Conservation (phyloP, 2,888 invertebrate species). For the Notodonta dromedarius region DNA sequence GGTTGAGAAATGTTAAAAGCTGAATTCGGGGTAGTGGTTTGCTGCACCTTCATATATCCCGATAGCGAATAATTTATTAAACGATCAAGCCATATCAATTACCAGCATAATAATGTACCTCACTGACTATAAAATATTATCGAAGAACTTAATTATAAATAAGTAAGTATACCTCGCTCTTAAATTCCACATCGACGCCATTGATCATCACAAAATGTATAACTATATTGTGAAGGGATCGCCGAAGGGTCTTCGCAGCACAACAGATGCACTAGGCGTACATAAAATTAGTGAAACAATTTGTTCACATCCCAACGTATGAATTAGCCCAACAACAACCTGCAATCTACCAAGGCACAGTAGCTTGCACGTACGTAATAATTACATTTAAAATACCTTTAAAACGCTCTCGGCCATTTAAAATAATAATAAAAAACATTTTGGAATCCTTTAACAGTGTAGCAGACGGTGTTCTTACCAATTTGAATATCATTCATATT, state of each 20-base stretch:
- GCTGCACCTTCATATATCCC: conserved; percentile 15
- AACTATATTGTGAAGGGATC: conserved; percentile 20
- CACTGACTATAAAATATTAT: not conserved
- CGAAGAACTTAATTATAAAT: not conserved
- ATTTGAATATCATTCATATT: too few species aligned
- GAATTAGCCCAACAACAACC: conserved; percentile 63
- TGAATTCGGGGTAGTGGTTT: conserved; percentile 32
- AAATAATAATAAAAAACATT: conserved; percentile 12
- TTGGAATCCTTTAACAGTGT: conserved; percentile 9
- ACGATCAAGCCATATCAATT: too few species aligned
- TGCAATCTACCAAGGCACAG: conserved; percentile 59
- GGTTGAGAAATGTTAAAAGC: conserved; percentile 39
- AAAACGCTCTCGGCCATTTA: conserved; percentile 47
- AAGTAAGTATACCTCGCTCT: not conserved
- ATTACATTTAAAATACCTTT: conserved; percentile 63
- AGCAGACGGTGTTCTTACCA: conserved; percentile 3
- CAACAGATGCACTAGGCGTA: conserved; percentile 52
- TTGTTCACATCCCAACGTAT: conserved; percentile 58
- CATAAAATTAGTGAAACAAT: conserved; percentile 60
- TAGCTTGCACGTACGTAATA: conserved; percentile 60
- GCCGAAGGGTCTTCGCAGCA: conserved; percentile 7
- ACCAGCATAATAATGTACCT: too few species aligned
- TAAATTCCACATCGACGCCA: conserved; percentile 19
- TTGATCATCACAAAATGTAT: conserved; percentile 29
- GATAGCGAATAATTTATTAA: not conserved